These are phyloP conservation scores for Steatornis caripensis DNA, from an alignment of 2,113 vertebrate genomes.

Conservation along the genomic window DNA sequence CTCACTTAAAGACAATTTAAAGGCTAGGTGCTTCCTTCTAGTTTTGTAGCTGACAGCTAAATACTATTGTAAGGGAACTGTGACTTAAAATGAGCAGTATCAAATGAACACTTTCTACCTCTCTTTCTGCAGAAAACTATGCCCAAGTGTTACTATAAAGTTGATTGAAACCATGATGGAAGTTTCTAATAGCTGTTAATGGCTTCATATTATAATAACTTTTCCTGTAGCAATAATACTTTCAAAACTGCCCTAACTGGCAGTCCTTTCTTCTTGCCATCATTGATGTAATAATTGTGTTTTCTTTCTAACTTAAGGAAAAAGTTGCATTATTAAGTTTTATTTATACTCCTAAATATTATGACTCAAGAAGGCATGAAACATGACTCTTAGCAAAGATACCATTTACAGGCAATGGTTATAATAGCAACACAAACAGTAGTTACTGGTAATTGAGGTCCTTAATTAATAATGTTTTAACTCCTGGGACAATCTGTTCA, in stretches of 20 bases:
- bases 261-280: not conserved
- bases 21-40: not conserved
- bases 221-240: not conserved
- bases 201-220: not conserved
- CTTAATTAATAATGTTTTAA: constrained; percentile 19
- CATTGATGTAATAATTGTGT: not conserved
- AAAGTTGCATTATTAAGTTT: not conserved
- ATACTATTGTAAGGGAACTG: not conserved
- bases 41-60: not conserved
- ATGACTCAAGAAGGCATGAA: not conserved
- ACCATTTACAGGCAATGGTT: not conserved
- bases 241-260: not conserved
- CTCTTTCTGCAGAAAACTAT: not conserved
- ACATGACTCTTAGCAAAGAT: not conserved
- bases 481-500: not conserved
- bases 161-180: not conserved
- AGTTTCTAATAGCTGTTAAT: not conserved
- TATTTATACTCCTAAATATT: constrained; percentile 28
- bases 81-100: not conserved
- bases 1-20: constrained; percentile 7
- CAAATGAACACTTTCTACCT: not conserved
- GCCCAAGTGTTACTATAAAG: not conserved
- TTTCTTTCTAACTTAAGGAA: not conserved
- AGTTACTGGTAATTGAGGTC: not conserved
- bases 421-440: not conserved